These are phyloP conservation scores for Hoplodrina ambigua DNA, from an alignment of 2,888 invertebrate genomes.

Conservation along the genomic window DNA sequence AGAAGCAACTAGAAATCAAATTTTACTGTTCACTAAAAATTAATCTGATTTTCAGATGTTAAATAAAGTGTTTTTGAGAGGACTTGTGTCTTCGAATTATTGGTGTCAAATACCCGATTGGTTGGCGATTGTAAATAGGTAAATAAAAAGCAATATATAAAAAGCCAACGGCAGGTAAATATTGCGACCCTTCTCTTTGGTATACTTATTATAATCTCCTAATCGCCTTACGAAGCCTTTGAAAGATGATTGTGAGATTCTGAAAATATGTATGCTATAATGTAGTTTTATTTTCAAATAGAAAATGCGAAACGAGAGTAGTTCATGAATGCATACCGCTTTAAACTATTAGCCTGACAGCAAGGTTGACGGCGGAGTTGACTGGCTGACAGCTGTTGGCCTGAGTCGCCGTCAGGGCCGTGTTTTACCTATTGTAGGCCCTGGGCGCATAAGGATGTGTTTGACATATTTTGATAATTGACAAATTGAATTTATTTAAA, in stretches of 20 bases:
- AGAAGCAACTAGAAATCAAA: too few relatives aligned
- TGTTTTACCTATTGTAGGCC: too few relatives aligned
- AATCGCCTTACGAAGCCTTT: slow-evolving; percentile 49
- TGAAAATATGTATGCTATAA: slow-evolving; percentile 13
- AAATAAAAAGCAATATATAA: slow-evolving; percentile 4
- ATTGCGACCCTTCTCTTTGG: slow-evolving; percentile 12
- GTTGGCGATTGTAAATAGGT: too few relatives aligned
- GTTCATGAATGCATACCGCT: not conserved
- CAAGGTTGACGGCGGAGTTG: not conserved
- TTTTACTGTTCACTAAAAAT: too few relatives aligned
- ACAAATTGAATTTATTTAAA: too few relatives aligned
- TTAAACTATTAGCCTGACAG: not conserved
- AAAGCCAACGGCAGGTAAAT: not conserved
- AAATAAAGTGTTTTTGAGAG: too few relatives aligned
- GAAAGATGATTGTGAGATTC: slow-evolving; percentile 35
- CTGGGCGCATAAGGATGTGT: too few relatives aligned
- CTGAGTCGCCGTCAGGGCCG: too few relatives aligned
- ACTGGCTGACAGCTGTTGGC: not conserved
- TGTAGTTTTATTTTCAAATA: not conserved
- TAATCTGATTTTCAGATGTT: too few relatives aligned
- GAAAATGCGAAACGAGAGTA: not conserved
- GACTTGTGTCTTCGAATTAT: too few relatives aligned
- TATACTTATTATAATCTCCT: slow-evolving; percentile 33
- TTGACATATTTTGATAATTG: too few relatives aligned
- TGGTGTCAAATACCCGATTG: too few relatives aligned